Conservation (phyloP, 2,888 invertebrate genomes). For the Caenorhabditis wallacei region DNA sequence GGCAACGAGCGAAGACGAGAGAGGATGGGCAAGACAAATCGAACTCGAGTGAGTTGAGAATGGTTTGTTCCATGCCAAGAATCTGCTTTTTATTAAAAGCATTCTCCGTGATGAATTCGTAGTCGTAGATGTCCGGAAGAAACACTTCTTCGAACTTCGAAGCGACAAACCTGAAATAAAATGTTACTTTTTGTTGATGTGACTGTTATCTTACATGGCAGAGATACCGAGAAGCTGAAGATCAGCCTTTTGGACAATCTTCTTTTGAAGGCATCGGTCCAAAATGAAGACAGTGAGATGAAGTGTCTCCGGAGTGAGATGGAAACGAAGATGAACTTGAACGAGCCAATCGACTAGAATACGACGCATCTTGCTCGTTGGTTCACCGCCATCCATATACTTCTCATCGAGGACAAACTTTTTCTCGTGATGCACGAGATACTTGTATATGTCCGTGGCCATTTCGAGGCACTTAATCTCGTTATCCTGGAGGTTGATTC, state of each 20-base stretch:
- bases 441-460: conserved; percentile 91
- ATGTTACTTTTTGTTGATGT: neutral
- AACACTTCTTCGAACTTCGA: conserved; percentile 97
- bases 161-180: conserved; percentile 90
- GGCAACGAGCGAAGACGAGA: conserved; percentile 91
- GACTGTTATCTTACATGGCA: conserved; percentile 84
- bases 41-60: conserved; percentile 84
- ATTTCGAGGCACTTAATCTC: conserved; percentile 87
- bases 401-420: conserved; percentile 48
- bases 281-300: conserved; percentile 92
- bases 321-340: conserved; percentile 86
- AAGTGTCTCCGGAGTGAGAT: conserved; percentile 91
- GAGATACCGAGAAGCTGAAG: conserved; percentile 73
- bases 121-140: conserved; percentile 91
- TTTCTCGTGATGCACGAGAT: conserved; percentile 67
- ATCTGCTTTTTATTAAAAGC: conserved; percentile 88
- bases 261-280: conserved; percentile 92
- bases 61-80: conserved; percentile 67
- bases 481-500: conserved; percentile 48
- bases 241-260: conserved; percentile 65
- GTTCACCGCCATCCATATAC: conserved; percentile 62
- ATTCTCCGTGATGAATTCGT: conserved; percentile 93
- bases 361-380: conserved; percentile 91
- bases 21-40: conserved; percentile 92
- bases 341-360: conserved; percentile 95